Evolutionary conservation across 2,888 invertebrate genomes (phyloP).

Genomic region (Himalopsyche japonica): DNA sequence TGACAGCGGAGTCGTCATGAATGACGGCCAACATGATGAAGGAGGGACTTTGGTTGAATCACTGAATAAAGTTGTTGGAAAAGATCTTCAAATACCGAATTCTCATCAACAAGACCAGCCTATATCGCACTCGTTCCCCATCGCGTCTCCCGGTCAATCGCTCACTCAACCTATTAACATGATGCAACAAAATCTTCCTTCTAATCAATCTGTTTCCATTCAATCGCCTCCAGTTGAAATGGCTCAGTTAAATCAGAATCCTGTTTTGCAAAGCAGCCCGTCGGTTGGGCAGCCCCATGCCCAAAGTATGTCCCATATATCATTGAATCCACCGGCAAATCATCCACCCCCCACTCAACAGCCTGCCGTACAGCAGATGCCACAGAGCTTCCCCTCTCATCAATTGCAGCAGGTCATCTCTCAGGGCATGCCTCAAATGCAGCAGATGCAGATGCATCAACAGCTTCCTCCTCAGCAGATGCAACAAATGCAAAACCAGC

Average conservation of each 20-base stretch:
- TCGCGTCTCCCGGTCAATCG: constrained; percentile 59
- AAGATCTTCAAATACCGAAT: constrained; percentile 55
- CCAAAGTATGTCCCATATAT: constrained; percentile 60
- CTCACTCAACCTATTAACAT: constrained; percentile 56
- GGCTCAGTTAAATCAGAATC: constrained; percentile 58
- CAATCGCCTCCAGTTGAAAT: constrained; percentile 60
- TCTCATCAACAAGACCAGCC: constrained; percentile 58
- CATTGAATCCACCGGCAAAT: constrained; percentile 49
- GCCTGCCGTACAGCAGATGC: constrained; percentile 56
- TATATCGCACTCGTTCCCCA: constrained; percentile 58
- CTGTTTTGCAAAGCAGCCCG: constrained; percentile 52
- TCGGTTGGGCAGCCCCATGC: constrained; percentile 57
- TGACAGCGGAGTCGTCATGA: constrained; percentile 59
- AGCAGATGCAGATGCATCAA: constrained; percentile 60
- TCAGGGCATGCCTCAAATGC: constrained; percentile 56
- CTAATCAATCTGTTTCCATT: constrained; percentile 56
- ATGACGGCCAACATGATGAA: constrained; percentile 58
- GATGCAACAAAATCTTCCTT: constrained; percentile 46
- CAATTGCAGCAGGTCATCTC: constrained; percentile 59
- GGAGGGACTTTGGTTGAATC: constrained; percentile 48
- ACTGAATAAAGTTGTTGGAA: constrained; percentile 53
- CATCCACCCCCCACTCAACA: constrained; percentile 51
- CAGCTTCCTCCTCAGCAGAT: constrained; percentile 58
- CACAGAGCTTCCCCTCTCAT: constrained; percentile 61
- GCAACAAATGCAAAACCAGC: constrained; percentile 57